Base-by-base conservation (phyloP, 2,113 vertebrate genomes). In the Odocoileus virginianus region DNA sequence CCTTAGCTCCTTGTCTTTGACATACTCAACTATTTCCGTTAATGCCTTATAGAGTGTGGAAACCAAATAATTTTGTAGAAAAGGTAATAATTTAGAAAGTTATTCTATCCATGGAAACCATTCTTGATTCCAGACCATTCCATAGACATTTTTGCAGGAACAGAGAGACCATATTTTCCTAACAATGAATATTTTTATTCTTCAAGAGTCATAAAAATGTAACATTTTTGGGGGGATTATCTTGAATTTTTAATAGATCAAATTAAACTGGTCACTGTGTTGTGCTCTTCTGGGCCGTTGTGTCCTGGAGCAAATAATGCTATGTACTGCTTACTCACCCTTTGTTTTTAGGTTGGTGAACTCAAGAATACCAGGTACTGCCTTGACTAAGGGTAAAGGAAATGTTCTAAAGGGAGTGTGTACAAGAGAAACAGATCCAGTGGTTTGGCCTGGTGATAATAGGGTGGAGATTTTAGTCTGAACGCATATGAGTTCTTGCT, bases 301-400 rank as follows among this genome's bases (percentile, higher is more conserved):
- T 79, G 67, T 60, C 58, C n/a, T 82, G 50, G 55, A 91, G 4
- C 61, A 96, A 82, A 86, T 91, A 25, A 76, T 91, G 52, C 30
- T 87, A 7, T 71, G 11, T 91, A 81, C 47, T 95, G 83, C 43
- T 91, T 96, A 88, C 45, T 94, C 40, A 89, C 54, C 50, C 40
- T 84, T 89, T 84, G 43, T 64, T 97, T 97, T 96, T 95, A 97
- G 92, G 89, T 57, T 95, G 67, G 40, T 95, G n/a, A 94, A 57
- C 76, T 93, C 43, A 40, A 33, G 67, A 74, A 14, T 93, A 88
- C 11, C 92, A 81, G 96, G 82, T 16, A 84, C 40, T 40, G 30
- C 78, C 45, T 83, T 71, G 55, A 96, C 83, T 52, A 92, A 83
- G 87, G 52, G 43, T 93, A 93, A 91, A 96, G 54, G 47, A 96